Conservation (phyloP, 2,113 vertebrate genomes). For the Dolichallabes microphthalmus region DNA sequence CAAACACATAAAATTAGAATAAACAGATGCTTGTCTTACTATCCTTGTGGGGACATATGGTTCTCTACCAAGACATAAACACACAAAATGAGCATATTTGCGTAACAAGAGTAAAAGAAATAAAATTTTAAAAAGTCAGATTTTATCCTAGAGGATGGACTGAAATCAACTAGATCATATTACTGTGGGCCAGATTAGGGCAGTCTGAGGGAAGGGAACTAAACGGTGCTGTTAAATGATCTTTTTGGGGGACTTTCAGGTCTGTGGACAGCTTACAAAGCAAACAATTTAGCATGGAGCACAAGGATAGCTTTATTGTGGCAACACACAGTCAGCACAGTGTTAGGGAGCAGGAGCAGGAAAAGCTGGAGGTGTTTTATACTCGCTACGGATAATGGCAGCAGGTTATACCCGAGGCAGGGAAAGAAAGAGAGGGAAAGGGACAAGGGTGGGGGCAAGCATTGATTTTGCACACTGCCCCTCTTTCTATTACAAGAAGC, state of each 20-base stretch:
- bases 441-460: constrained; percentile 40
- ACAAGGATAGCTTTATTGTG: constrained; percentile 38
- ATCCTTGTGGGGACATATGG: neutral
- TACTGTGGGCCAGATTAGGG: constrained; percentile 2
- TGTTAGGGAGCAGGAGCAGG: constrained; percentile 14
- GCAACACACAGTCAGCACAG: constrained; percentile 4
- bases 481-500: constrained; percentile 74
- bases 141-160: constrained; percentile 54
- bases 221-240: neutral
- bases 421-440: constrained; percentile 50
- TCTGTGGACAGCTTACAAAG: constrained; percentile 44
- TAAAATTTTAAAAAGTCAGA: constrained; percentile 55
- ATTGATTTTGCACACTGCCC: constrained; percentile 78
- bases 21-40: neutral
- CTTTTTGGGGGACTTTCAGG: constrained; percentile 12
- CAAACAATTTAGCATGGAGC: constrained; percentile 22
- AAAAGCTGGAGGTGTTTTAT: constrained; percentile 60
- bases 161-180: constrained; percentile 46
- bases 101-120: constrained; percentile 53
- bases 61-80: neutral
- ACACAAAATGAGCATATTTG: constrained; percentile 51
- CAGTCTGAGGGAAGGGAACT: neutral
- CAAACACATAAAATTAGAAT: constrained; percentile 1
- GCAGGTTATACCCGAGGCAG: constrained; percentile 48
- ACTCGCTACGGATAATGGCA: constrained; percentile 68